Base-by-base conservation (phyloP, 2,113 vertebrate species). In the Desmodus rotundus region DNA sequence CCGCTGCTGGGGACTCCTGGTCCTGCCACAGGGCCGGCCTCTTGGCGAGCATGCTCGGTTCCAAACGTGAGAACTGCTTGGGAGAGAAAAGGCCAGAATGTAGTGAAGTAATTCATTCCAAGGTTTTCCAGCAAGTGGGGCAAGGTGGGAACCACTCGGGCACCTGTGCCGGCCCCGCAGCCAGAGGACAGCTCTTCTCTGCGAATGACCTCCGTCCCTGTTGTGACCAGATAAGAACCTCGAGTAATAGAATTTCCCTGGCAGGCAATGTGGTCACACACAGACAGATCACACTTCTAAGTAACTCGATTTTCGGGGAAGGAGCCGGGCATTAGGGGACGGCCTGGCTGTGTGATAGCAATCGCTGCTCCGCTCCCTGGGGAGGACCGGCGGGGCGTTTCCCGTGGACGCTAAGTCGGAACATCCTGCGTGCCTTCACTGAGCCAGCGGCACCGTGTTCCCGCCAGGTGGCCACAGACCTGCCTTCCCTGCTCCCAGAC, bases 381-480 rank as follows among this genome's bases (percentile, higher is more conserved):
- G 43, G 50, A 41, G 17, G 31, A 7, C 41, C 4, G 20, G 17
- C 33, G 10, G 15, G 2, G 13, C 26, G 33, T 24, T 10, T 9
- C 41, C 2, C 2, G 3, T 4, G 20, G 61, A 3, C 15, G 50
- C 50, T 5, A 16, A 4, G 33, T 87, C 47, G 22, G 0, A 12
- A 22, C 61, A 16, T 1, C 16, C 68, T 1, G 0, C n/a, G 2
- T n/a, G n/a, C n/a, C n/a, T n/a, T n/a, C n/a, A n/a, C n/a, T n/a
- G n/a, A n/a, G n/a, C n/a, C n/a, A n/a, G n/a, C n/a, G n/a, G n/a
- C n/a, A n/a, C n/a, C n/a, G n/a, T 1, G 10, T 41, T 45, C 36
- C 52, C 3, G 10, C 45, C 67, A 3, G 9, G 3, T 0, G 0
- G 4, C 5, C 11, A 2, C 11, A 7, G 13, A 1, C 20, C 28